Conservation (phyloP, 2,113 vertebrate species). For the Scopus umbretta region DNA sequence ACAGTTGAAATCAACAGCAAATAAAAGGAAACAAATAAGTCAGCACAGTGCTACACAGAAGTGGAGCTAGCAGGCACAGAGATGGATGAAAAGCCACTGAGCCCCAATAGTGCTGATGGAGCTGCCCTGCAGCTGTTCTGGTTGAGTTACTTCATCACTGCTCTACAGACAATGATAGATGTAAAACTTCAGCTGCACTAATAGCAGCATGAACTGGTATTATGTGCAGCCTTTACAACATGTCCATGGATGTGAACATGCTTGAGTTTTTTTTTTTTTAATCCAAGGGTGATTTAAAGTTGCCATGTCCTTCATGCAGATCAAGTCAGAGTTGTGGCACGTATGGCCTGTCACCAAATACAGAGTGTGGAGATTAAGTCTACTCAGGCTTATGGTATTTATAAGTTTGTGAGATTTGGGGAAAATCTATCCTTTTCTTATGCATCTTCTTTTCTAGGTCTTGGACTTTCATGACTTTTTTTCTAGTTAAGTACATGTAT, state of each 20-base stretch:
- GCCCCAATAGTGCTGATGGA: not conserved
- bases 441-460: not conserved
- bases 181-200: not conserved
- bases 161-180: not conserved
- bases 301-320: not conserved
- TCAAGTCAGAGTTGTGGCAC: not conserved
- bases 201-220: not conserved
- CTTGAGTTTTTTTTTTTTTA: not conserved
- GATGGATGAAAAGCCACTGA: slow-evolving; percentile 8
- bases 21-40: slow-evolving; percentile 39
- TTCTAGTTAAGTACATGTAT: not conserved
- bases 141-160: not conserved
- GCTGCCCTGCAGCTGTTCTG: not conserved
- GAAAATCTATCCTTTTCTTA: not conserved
- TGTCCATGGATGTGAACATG: not conserved
- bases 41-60: not conserved
- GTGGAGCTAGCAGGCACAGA: not conserved
- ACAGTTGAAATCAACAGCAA: slow-evolving; percentile 22
- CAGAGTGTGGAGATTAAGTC: not conserved
- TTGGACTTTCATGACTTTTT: not conserved
- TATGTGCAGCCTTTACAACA: not conserved
- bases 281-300: not conserved
- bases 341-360: not conserved
- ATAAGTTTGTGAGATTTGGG: not conserved
- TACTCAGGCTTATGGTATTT: not conserved